Evolutionary conservation across 2,797 vertebrate species (phyloP).

Genomic region (Esox lucius): DNA sequence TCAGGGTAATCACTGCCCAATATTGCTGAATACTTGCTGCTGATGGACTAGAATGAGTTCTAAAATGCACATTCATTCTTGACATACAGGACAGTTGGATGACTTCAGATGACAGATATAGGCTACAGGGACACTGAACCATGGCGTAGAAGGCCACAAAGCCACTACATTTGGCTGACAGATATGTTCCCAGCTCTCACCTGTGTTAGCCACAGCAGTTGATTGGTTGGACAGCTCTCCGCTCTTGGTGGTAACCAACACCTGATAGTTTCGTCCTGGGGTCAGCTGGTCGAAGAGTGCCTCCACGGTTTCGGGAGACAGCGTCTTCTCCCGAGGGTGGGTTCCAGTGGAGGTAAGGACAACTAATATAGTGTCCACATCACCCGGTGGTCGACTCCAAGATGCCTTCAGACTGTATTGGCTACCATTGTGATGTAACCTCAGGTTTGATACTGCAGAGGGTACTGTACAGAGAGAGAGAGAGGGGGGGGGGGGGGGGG

Average conservation of each 20-base stretch:
- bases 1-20: neutral
- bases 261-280: conserved; percentile 81
- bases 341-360: conserved; percentile 68
- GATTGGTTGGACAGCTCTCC: conserved; percentile 75
- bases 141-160: no score
- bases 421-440: conserved; percentile 8
- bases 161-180: neutral
- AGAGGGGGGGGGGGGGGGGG: conserved; percentile 10
- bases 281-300: conserved; percentile 73
- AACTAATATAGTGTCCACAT: conserved; percentile 54
- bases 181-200: conserved; percentile 61
- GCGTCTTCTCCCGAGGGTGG: conserved; percentile 57
- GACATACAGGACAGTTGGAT: no score
- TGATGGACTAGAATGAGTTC: no score
- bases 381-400: conserved; percentile 64
- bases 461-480: conserved; percentile 70
- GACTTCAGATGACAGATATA: neutral
- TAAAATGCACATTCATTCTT: no score
- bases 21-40: no score
- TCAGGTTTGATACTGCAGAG: conserved; percentile 54
- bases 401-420: conserved; percentile 53
- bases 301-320: conserved; percentile 63
- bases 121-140: neutral
- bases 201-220: conserved; percentile 69
- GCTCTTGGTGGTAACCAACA: conserved; percentile 75